Percentiles rank a stretch among this genome's conserved stretches.
These are phyloP conservation scores for Arctocebus calabarensis DNA, from an alignment of 2,797 vertebrate species.

Conservation along the genomic window DNA sequence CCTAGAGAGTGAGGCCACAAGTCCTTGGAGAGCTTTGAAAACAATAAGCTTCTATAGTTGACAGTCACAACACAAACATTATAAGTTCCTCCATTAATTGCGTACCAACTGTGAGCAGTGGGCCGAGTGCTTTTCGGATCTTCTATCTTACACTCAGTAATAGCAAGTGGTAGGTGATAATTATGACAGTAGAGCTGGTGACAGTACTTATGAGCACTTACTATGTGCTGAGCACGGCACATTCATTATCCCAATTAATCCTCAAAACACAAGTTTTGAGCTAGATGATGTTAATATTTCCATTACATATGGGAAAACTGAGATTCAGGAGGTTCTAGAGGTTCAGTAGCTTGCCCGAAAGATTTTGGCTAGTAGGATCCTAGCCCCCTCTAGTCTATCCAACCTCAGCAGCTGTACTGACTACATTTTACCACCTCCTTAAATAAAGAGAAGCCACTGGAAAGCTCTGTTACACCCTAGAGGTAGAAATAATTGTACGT, in stretches of 20 bases:
- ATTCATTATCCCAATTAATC: neutral
- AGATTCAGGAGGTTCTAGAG: rapidly evolving
- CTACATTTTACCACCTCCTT: neutral
- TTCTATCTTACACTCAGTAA: neutral
- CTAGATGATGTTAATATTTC: neutral
- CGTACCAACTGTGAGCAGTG: neutral
- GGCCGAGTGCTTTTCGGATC: neutral
- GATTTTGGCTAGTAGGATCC: neutral
- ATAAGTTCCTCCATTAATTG: neutral
- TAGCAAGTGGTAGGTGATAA: neutral
- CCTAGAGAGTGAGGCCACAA: neutral
- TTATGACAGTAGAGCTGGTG: neutral
- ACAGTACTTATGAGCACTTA: neutral
- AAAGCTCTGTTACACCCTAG: neutral
- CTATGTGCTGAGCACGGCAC: neutral
- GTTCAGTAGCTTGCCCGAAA: neutral
- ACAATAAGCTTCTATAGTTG: neutral
- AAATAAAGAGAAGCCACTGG: neutral
- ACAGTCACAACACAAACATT: neutral
- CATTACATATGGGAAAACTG: neutral
- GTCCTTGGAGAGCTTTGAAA: neutral
- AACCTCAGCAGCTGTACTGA: neutral
- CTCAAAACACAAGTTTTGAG: neutral
- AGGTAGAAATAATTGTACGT: neutral
- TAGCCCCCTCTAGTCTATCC: neutral